These are phyloP conservation scores for Arbacia lixula DNA, from an alignment of 53 echinoderm and acorn worm species.

Conservation along the genomic window DNA sequence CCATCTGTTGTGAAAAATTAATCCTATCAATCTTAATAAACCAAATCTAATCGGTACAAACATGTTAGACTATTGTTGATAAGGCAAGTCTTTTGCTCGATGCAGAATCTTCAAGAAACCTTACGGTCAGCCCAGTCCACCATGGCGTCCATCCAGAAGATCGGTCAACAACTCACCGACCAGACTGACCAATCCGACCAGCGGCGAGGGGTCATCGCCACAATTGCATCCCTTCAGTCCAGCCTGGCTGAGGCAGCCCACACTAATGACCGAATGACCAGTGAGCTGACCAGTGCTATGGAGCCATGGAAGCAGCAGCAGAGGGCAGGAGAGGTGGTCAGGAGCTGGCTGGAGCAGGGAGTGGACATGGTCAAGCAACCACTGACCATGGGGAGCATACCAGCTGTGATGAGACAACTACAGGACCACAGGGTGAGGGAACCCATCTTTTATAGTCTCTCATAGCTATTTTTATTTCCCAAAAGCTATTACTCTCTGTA, in stretches of 20 bases:
- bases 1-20: too few relatives aligned
- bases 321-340: constrained; percentile 63
- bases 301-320: constrained; percentile 84
- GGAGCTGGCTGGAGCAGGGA: constrained; percentile 72
- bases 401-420: constrained; percentile 63
- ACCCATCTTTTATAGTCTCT: too few relatives aligned
- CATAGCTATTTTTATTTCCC: too few relatives aligned
- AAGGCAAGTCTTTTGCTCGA: too few relatives aligned
- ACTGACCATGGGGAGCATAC: constrained; percentile 56
- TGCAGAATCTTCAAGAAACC: constrained; percentile 62
- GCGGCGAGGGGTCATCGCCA: constrained; percentile 55
- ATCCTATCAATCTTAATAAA: too few relatives aligned
- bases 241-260: constrained; percentile 55
- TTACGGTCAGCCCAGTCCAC: constrained; percentile 57
- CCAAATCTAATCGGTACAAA: too few relatives aligned
- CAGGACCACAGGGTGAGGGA: constrained; percentile 71
- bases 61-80: too few relatives aligned
- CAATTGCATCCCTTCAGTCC: constrained; percentile 60
- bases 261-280: constrained; percentile 43
- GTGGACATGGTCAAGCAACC: constrained; percentile 47
- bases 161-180: constrained; percentile 66
- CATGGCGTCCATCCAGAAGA: constrained; percentile 67
- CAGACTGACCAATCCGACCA: constrained; percentile 75
- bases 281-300: constrained; percentile 68
- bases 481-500: background rate